Evolutionary conservation across 1,140 invertebrate species (phyloP).

Genomic region (Drosophila bifasciata): DNA sequence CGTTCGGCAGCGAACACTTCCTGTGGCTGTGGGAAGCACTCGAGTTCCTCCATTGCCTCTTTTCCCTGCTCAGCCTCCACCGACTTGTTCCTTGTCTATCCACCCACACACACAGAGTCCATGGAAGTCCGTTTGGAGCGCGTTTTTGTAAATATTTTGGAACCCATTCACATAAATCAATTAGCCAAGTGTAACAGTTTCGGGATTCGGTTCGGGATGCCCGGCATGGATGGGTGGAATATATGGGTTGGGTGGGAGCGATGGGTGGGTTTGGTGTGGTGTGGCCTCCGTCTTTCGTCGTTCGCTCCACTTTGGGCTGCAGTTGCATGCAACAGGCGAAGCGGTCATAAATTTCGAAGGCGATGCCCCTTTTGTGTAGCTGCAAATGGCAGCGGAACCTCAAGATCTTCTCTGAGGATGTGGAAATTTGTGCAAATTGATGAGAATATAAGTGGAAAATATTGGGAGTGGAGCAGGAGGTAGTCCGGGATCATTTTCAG

Average conservation of each 20-base stretch:
- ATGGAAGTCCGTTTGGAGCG: slow-evolving; percentile 33
- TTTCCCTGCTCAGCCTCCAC: slow-evolving; percentile 17
- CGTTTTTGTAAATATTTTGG: slow-evolving; percentile 52
- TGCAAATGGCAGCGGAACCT: slow-evolving; percentile 55
- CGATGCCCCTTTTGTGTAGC: slow-evolving; percentile 66
- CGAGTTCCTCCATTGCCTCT: slow-evolving; percentile 51
- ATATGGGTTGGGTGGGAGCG: slow-evolving; percentile 10
- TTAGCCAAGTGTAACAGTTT: slow-evolving; percentile 69
- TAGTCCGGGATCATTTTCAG: slow-evolving; percentile 10
- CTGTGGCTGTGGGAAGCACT: slow-evolving; percentile 79
- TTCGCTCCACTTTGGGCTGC: slow-evolving; percentile 4
- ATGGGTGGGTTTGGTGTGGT: not conserved
- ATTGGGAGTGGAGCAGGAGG: slow-evolving; percentile 23
- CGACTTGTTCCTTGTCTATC: slow-evolving; percentile 45
- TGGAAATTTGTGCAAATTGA: slow-evolving; percentile 46
- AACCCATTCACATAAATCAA: slow-evolving; percentile 68
- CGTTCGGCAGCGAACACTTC: slow-evolving; percentile 76
- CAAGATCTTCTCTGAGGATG: slow-evolving; percentile 9
- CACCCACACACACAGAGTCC: slow-evolving; percentile 52
- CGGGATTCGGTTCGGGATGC: slow-evolving; percentile 1
- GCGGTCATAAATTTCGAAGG: slow-evolving; percentile 60
- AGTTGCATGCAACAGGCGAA: slow-evolving; percentile 50
- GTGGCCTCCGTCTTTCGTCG: slow-evolving; percentile 5
- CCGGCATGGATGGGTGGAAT: slow-evolving; percentile 9
- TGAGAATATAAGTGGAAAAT: slow-evolving; percentile 48